These are phyloP conservation scores for Gallinago stenura DNA, from an alignment of 2,797 vertebrate genomes.

Conservation along the genomic window DNA sequence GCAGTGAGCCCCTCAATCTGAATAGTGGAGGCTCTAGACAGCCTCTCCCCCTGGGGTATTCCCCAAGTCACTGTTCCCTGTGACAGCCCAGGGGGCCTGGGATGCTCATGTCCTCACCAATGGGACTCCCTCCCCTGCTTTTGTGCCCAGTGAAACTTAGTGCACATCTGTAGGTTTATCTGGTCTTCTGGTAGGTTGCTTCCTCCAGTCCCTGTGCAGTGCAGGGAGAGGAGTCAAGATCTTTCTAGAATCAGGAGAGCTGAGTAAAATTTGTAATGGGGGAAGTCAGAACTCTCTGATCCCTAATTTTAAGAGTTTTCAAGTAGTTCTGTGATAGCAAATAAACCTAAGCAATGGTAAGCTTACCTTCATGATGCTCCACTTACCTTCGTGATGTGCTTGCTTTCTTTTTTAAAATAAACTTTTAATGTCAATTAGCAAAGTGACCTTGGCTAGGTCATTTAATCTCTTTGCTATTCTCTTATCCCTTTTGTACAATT, in stretches of 20 bases:
- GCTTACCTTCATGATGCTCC: background rate
- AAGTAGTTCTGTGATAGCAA: background rate
- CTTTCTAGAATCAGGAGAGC: background rate
- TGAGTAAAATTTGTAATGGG: background rate
- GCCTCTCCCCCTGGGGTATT: background rate
- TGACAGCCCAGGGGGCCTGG: background rate
- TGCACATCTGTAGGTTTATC: background rate
- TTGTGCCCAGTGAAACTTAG: background rate
- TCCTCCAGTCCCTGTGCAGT: background rate
- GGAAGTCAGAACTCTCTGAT: background rate
- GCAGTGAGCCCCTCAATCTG: background rate
- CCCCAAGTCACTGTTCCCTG: background rate
- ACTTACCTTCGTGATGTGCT: background rate
- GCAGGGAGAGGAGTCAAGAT: background rate
- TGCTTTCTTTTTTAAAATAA: background rate
- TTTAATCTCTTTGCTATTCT: background rate
- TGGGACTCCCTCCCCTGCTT: background rate
- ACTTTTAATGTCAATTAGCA: background rate
- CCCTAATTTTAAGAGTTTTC: background rate
- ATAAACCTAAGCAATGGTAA: background rate
- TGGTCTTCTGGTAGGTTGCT: background rate
- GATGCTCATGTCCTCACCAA: background rate
- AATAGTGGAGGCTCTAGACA: background rate
- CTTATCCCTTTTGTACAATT: constrained; percentile 18
- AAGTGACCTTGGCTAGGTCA: background rate